Evolutionary conservation across 2,797 vertebrate species (phyloP).

Genomic region (Lycodopsis pacificus): DNA sequence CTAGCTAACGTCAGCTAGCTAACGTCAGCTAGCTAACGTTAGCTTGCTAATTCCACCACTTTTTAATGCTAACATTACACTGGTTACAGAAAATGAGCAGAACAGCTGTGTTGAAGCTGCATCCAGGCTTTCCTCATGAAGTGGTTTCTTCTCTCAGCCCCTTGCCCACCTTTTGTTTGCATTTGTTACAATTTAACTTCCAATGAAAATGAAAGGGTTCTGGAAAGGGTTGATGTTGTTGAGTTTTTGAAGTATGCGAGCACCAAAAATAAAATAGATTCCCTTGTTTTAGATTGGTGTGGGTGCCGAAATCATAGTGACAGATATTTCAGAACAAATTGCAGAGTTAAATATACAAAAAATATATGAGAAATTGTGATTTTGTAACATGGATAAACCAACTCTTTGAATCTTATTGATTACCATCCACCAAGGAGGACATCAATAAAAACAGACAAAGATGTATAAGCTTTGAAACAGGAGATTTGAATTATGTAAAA

Average conservation of each 20-base stretch:
- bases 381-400: conserved; percentile 24
- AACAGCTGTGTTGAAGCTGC: too few relatives aligned
- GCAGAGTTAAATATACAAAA: neutral
- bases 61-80: too few relatives aligned
- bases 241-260: neutral
- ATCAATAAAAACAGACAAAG: conserved; percentile 24
- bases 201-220: too few relatives aligned
- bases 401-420: conserved; percentile 34
- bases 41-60: too few relatives aligned
- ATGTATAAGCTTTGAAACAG: conserved; percentile 36
- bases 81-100: too few relatives aligned
- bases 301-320: neutral
- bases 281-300: neutral
- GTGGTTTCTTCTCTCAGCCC: too few relatives aligned
- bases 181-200: too few relatives aligned
- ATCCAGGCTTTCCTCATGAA: too few relatives aligned
- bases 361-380: neutral
- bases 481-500: conserved; percentile 38
- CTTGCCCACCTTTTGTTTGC: too few relatives aligned
- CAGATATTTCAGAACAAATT: neutral
- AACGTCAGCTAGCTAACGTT: too few relatives aligned
- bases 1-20: too few relatives aligned
- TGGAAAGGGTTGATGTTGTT: neutral
- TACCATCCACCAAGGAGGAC: neutral
- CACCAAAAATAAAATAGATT: neutral